Percentiles rank a stretch among this genome's conserved stretches.
These are phyloP conservation scores for Ladona fulva DNA, from an alignment of 1,140 invertebrate species.

Conservation along the genomic window DNA sequence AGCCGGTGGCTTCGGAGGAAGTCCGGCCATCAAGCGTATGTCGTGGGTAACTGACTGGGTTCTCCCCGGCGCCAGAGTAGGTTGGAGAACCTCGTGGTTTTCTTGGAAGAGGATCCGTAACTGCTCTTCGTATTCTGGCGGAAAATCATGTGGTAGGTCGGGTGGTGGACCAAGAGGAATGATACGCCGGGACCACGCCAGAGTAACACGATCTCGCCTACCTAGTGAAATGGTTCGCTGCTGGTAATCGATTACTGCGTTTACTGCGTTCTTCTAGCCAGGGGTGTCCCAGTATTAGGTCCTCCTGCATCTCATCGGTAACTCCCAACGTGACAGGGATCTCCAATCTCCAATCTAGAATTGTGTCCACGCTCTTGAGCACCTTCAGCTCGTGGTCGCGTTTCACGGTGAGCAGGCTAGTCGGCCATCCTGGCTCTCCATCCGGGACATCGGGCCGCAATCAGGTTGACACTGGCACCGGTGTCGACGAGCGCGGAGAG, in stretches of 20 bases:
- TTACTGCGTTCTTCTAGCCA: not conserved
- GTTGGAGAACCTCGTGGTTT: not conserved
- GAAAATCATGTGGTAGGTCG: too few species aligned
- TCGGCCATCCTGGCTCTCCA: not conserved
- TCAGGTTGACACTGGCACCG: not conserved
- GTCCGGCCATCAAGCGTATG: conserved; percentile 15
- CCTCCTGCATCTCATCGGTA: not conserved
- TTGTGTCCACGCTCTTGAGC: not conserved
- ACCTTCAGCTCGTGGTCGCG: not conserved
- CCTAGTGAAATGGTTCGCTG: not conserved
- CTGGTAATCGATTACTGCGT: not conserved
- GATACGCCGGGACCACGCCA: not conserved
- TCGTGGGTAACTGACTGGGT: conserved; percentile 18
- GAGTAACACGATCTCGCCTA: not conserved
- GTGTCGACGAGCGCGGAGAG: too few species aligned
- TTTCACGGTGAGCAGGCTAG: not conserved
- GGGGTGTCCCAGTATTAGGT: not conserved
- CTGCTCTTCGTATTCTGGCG: not conserved
- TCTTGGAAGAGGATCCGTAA: not conserved
- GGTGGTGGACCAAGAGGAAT: not conserved
- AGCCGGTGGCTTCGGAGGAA: conserved; percentile 16
- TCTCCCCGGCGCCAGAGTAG: conserved; percentile 16
- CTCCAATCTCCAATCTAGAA: not conserved
- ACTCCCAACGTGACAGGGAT: not conserved
- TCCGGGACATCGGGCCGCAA: not conserved